Evolutionary conservation across 2,113 vertebrate genomes (phyloP).

Genomic region (Girardinichthys multiradiatus): DNA sequence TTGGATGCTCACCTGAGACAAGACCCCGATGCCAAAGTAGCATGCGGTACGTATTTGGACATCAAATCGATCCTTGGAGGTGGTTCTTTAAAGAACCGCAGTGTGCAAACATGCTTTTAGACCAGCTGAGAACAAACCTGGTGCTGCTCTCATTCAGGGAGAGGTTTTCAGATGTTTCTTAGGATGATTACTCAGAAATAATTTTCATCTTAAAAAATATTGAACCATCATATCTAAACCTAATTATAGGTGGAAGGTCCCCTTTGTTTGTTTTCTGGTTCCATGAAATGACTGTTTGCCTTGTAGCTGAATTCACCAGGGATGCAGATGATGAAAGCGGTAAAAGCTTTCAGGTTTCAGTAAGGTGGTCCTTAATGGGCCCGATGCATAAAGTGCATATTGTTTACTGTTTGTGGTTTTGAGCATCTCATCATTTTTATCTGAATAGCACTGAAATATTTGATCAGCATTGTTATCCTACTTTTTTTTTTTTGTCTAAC

Average conservation of each 20-base stretch:
- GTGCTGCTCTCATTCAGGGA: not conserved
- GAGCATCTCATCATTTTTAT: not conserved
- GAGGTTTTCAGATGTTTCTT: not conserved
- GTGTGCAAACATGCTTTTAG: not conserved
- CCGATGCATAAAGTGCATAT: not conserved
- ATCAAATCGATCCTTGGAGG: not conserved
- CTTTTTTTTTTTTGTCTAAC: not conserved
- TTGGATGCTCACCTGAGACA: constrained; percentile 79
- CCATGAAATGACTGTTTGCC: not conserved
- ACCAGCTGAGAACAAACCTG: not conserved
- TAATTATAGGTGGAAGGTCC: not conserved
- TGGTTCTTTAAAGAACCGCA: not conserved
- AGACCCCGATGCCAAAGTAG: constrained; percentile 82
- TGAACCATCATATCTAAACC: not conserved
- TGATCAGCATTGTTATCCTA: not conserved
- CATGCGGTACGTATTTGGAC: constrained; percentile 73
- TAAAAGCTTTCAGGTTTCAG: constrained; percentile 17
- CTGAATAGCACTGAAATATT: not conserved
- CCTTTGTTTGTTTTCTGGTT: constrained; percentile 3
- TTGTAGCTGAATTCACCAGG: not conserved
- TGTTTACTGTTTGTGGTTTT: not conserved
- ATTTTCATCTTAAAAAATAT: not conserved
- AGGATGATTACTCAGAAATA: not conserved
- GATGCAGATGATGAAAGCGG: constrained; percentile 7
- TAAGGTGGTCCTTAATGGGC: not conserved